Base-by-base conservation (phyloP, 2,113 vertebrate species). In the Cygnus buccinator region DNA sequence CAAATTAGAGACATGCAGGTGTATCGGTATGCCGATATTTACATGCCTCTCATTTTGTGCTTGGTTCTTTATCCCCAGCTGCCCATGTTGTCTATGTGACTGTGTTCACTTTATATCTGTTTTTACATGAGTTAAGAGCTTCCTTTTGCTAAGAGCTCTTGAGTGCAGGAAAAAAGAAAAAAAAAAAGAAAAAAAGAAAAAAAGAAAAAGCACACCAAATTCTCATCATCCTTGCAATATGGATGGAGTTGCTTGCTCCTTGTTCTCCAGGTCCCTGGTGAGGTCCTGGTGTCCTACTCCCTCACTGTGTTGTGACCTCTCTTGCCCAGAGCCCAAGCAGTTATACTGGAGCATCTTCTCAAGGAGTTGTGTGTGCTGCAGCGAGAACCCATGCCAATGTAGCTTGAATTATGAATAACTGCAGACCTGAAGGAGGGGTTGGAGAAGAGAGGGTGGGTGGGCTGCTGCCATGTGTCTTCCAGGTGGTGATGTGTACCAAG, bases 131-230 rank as follows among this genome's bases (percentile, higher is more conserved):
- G 58, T 7, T 31, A 63, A 57, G 52, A 87, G 1, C 20, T 89
- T 71, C 15, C 13, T 76, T 86, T 86, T 84, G 21, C 21, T 33
- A 55, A 52, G 52, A 15, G 16, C 11, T 28, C 16, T 20, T 12
- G 8, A 74, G 10, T 2, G 5, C 25, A 87, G 50, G 43, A 61
- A 31, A 63, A 0, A 17, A 1, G 16, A 1, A 13, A 48, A 62
- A 13, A 48, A 62, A 35, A 35, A 35, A 35, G 6, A 35, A 31
- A 59, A 0, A 17, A 1, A 21, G 0, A 22, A 43, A 57, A 23
- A 63, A 0, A 63, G 0, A 17, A 1, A 21, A 1, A 2, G 12
- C 13, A 5, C 12, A 18, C 21, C 19, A 23, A 55, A 73, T 2
- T 19, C 9, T 74, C 62, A 22, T 18, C 14, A 10, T 26, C 8